Evolutionary conservation across 2,113 vertebrate genomes (phyloP), one percentile per base, ranked within the genome.

Genomic region (Phoxinus phoxinus): DNA sequence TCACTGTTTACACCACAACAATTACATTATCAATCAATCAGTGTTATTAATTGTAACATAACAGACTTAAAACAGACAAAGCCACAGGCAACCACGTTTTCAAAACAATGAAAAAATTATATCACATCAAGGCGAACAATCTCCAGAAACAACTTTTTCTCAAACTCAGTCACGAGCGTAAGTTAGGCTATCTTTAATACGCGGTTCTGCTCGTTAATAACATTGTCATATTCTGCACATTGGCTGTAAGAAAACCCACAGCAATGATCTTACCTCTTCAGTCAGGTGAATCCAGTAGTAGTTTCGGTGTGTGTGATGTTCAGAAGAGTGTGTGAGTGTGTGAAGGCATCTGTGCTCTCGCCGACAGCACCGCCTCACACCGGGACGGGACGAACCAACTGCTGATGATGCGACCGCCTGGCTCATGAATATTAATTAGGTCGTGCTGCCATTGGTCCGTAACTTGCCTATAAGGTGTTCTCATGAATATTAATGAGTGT

Each of bases 401-500:
- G 27, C 35, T 13, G 37, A 25, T 35, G 46, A 25, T 35, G 46
- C 81, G 21, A 9, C 48, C 65, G 32, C 46, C 25, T 13, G 3
- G 48, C 81, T 83, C 65, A 83, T 83, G 65, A 83, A 83, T 83
- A 83, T 58, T 83, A 71, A 83, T 58, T 1, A 56, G 9, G 4
- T 0, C 17, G 11, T 48, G 6, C 3, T 81, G 3, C 4, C 13
- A 6, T 81, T 69, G 44, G 17, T 13, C 67, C 19, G 25, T 67
- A n/a, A 69, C 37, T 2, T 11, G 58, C 58, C 59, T 12, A 44
- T 46, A 19, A 63, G 11, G 27, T 11, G 25, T 58, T 0, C 30
- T 46, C 21, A 30, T 67, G 79, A 81, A 67, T 46, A 69, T 76
- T 53, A 76, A 76, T 72, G 0, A 41, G 0, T 11, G 2, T 2